Evolutionary conservation across 2,113 vertebrate species (phyloP), one percentile per base, ranked within the genome.

Genomic region (Boulengerochromis microlepis): DNA sequence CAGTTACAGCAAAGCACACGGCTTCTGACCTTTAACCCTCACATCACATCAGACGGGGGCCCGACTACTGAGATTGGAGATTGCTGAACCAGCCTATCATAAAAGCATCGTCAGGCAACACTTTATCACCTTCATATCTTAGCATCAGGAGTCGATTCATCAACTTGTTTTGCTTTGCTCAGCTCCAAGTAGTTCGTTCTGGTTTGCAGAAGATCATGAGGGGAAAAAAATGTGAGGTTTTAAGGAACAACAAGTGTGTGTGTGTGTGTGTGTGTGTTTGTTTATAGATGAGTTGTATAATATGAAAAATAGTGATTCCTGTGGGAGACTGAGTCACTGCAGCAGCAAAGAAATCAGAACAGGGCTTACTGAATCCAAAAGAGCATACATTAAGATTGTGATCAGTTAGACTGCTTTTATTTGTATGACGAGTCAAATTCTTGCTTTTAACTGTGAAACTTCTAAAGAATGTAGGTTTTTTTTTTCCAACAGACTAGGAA

Each of bases 1-100:
- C 19, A 33, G 56, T 91, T 90, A 94, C 94, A 95, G 86, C 95
- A 57, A 38, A 87, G 83, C 90, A 93, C 38, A 89, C 15, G 22
- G 52, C 64, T 22, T n/a, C 11, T 88, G 88, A 91, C 89, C 95
- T 93, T 95, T 96, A 90, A 89, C 84, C 93, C 83, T 3, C 33
- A 33, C 38, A 57, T 74, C 19, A 83, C 64, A 40, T 38, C 8
- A 7, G 84, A 22, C 24, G 4, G 9, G 22, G 24, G 40, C 10
- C 47, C 1, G 6, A 45, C 6, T 59, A 8, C 54, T 80, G 3
- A 26, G 50, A 29, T 52, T 54, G 53, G 3, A 26, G 42, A 24
- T 45, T 3, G 45, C n/a, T 83, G 71, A 87, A 74, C 42, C 7
- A 18, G 40, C 50, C 56, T 59, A 22, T 50, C 42, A 26, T 42